Conservation (phyloP, 2,797 vertebrate species). For the Zalophus californianus region DNA sequence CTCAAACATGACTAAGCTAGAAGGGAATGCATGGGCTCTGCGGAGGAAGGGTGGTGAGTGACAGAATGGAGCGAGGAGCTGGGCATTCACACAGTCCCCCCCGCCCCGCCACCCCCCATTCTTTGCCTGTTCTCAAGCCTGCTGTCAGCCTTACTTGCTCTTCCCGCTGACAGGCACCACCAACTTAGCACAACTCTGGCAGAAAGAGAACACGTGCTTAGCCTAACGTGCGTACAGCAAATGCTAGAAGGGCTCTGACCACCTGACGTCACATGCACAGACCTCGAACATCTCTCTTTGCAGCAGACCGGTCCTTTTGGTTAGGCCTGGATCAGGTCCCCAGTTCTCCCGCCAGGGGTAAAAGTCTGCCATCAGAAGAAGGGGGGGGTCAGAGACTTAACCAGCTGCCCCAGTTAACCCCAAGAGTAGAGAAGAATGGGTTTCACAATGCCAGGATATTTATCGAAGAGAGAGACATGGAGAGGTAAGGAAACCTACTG, state of each 20-base stretch:
- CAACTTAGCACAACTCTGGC: neutral
- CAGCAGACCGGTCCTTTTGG: neutral
- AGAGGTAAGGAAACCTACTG: neutral
- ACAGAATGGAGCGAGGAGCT: neutral
- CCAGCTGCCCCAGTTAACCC: neutral
- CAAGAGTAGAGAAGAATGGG: neutral
- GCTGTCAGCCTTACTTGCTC: neutral
- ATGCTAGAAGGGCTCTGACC: neutral
- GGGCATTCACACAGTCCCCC: rapidly evolving
- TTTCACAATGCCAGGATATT: neutral
- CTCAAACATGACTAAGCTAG: neutral
- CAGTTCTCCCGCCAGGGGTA: neutral
- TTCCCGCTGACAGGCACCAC: neutral
- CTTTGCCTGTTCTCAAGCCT: too few species aligned
- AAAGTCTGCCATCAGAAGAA: neutral
- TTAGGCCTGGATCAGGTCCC: neutral
- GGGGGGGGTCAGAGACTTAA: neutral
- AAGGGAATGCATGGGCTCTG: neutral
- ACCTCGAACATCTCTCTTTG: neutral
- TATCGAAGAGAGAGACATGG: neutral
- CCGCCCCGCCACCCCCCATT: too few species aligned
- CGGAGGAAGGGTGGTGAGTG: neutral
- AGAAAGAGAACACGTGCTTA: neutral
- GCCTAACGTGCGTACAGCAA: rapidly evolving
- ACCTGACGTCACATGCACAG: neutral